phyloP scores from a whole-genome alignment of 2,888 invertebrate genomes.

The Xylota sylvarum region DNA sequence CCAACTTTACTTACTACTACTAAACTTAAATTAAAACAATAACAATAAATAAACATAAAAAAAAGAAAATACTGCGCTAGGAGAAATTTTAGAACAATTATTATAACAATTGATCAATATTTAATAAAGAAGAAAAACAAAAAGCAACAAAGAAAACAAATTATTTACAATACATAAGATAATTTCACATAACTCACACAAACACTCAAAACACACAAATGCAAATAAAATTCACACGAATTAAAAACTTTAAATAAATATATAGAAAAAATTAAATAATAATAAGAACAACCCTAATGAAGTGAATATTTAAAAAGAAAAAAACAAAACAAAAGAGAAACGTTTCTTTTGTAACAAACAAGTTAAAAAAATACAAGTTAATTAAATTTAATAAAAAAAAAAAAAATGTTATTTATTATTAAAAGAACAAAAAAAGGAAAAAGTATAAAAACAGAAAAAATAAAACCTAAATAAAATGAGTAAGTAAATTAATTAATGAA shows the following conservation, averaged over 20 bases:
- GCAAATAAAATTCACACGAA: constrained; percentile 67
- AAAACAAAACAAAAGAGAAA: constrained; percentile 70
- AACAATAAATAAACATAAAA: constrained; percentile 46
- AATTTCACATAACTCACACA: constrained; percentile 65
- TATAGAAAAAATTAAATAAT: constrained; percentile 68
- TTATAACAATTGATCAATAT: constrained; percentile 67
- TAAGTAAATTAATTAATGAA: constrained; percentile 80
- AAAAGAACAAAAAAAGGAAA: constrained; percentile 68
- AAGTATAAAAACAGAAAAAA: constrained; percentile 76
- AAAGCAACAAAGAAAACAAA: constrained; percentile 57
- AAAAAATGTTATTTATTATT: constrained; percentile 76
- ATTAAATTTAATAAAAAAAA: constrained; percentile 68
- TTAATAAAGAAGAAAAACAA: constrained; percentile 27
- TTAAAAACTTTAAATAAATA: constrained; percentile 62
- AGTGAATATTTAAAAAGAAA: constrained; percentile 78
- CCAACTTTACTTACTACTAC: constrained; percentile 66
- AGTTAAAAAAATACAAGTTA: constrained; percentile 74
- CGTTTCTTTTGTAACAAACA: constrained; percentile 77
- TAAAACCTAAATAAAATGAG: constrained; percentile 66
- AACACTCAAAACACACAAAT: constrained; percentile 65
- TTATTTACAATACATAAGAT: constrained; percentile 64
- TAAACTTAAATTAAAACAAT: constrained; percentile 58
- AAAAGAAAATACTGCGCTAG: constrained; percentile 56
- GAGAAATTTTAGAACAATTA: constrained; percentile 75
- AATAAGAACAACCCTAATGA: constrained; percentile 64